phyloP scores from a whole-genome alignment of 2,888 invertebrate species.

The Boloria selene region DNA sequence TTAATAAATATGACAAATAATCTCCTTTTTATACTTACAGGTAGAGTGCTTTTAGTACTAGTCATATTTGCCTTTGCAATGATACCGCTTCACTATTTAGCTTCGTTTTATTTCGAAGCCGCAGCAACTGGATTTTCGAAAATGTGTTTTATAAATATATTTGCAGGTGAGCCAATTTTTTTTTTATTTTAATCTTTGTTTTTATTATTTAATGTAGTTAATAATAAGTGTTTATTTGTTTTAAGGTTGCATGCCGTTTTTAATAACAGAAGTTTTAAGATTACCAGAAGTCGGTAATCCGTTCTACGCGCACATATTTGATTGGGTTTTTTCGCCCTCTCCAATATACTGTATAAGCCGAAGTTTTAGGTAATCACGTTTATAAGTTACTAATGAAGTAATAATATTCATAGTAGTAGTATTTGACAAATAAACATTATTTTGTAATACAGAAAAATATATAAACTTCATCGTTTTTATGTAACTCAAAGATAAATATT shows the following conservation, averaged over 20 bases:
- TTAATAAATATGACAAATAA: not conserved
- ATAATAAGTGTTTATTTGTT: not conserved
- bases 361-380: slow-evolving; percentile 65
- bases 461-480: no score
- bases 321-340: slow-evolving; percentile 87
- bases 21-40: slow-evolving; percentile 60
- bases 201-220: not conserved
- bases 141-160: slow-evolving; percentile 88
- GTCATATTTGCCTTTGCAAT: slow-evolving; percentile 86
- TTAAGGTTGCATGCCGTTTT: slow-evolving; percentile 87
- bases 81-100: slow-evolving; percentile 88
- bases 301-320: slow-evolving; percentile 83
- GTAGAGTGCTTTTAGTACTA: slow-evolving; percentile 84
- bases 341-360: slow-evolving; percentile 84
- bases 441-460: no score
- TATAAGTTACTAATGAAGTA: not conserved
- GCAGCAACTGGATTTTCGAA: slow-evolving; percentile 90
- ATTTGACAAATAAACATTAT: not conserved
- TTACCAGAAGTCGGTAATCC: slow-evolving; percentile 85
- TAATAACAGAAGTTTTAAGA: slow-evolving; percentile 86
- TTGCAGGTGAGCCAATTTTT: slow-evolving; percentile 63
- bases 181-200: slow-evolving; percentile 15
- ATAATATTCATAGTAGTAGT: not conserved
- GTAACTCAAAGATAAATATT: no score
- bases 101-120: slow-evolving; percentile 86